Evolutionary conservation across 2,888 invertebrate genomes (phyloP).

Genomic region (Drosophila leonis): DNA sequence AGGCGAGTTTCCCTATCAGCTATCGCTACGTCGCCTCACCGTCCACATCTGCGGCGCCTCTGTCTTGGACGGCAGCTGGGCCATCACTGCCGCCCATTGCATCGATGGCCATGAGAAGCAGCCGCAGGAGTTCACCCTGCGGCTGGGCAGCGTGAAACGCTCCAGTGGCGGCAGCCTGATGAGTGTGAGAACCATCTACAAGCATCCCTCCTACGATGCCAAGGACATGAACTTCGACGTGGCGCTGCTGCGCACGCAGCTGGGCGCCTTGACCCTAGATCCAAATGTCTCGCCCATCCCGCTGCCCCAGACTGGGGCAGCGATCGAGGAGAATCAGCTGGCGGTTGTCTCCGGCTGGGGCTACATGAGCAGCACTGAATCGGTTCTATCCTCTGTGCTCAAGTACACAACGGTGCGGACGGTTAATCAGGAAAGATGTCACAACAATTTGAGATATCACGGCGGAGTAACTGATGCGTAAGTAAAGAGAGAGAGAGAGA

Average conservation of each 20-base stretch:
- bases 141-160: conserved; percentile 74
- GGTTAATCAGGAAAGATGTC: conserved; percentile 77
- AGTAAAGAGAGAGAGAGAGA: conserved; percentile 38
- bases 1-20: conserved; percentile 82
- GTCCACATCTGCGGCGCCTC: conserved; percentile 83
- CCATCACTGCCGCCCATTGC: conserved; percentile 83
- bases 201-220: conserved; percentile 81
- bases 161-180: conserved; percentile 74
- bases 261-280: conserved; percentile 61
- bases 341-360: conserved; percentile 83
- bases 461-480: conserved; percentile 83
- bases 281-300: conserved; percentile 70
- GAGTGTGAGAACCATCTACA: conserved; percentile 70
- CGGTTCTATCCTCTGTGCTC: conserved; percentile 72
- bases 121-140: conserved; percentile 73
- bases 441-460: conserved; percentile 66
- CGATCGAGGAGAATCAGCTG: conserved; percentile 56
- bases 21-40: conserved; percentile 81
- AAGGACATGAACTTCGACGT: conserved; percentile 83
- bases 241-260: conserved; percentile 73
- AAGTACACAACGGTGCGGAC: conserved; percentile 79
- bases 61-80: conserved; percentile 78
- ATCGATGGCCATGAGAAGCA: conserved; percentile 73
- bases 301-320: conserved; percentile 56
- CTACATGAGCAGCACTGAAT: conserved; percentile 75